These are phyloP conservation scores for Cololabis saira DNA, from an alignment of 2,113 vertebrate species.

Conservation along the genomic window DNA sequence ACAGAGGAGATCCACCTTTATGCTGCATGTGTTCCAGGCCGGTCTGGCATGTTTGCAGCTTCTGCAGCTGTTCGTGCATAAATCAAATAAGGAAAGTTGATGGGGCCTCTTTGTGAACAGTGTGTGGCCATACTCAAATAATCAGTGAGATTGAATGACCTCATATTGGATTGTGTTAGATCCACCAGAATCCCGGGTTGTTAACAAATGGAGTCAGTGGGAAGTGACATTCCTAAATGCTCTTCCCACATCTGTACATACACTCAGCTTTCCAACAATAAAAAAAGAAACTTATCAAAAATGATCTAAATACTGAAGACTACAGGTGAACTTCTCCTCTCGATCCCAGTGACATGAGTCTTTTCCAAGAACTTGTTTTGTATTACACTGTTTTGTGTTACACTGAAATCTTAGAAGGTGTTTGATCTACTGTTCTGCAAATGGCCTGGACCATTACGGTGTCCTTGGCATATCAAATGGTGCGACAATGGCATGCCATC, in stretches of 20 bases:
- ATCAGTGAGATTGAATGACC: constrained; percentile 44
- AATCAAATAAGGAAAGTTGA: constrained; percentile 75
- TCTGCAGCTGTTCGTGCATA: constrained; percentile 75
- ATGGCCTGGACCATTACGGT: constrained; percentile 49
- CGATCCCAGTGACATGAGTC: constrained; percentile 9
- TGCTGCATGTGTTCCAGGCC: constrained; percentile 51
- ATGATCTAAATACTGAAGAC: constrained; percentile 1
- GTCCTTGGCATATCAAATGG: constrained; percentile 62
- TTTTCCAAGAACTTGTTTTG: constrained; percentile 48
- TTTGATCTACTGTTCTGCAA: constrained; percentile 60
- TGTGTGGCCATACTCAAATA: constrained; percentile 36
- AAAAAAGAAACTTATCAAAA: not conserved
- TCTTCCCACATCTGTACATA: constrained; percentile 1
- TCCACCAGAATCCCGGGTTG: not conserved
- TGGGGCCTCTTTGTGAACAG: constrained; percentile 48
- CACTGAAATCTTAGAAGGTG: constrained; percentile 69
- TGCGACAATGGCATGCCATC: constrained; percentile 65
- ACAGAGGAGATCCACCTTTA: constrained; percentile 59
- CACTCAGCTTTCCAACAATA: not conserved
- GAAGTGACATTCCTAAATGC: not conserved
- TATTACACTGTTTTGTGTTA: constrained; percentile 53
- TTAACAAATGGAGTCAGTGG: constrained; percentile 5
- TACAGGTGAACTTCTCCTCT: not conserved
- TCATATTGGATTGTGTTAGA: constrained; percentile 17
- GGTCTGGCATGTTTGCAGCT: constrained; percentile 38